Base-by-base conservation (phyloP, 2,797 vertebrate species). In the Bovichtus variegatus region DNA sequence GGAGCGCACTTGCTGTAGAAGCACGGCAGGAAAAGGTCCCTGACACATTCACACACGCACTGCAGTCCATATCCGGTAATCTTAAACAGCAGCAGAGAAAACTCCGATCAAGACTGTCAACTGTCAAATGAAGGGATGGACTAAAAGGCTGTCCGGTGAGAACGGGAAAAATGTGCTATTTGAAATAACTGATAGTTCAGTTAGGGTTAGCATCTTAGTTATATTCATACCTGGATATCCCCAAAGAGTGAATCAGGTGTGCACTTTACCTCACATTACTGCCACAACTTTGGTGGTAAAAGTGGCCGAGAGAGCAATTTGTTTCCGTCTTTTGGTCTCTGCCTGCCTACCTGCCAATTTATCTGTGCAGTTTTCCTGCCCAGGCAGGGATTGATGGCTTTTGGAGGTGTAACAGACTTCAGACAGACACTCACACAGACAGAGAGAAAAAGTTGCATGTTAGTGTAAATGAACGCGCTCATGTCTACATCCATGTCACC, bases 401-500 rank as follows among this genome's bases (percentile, higher is more conserved):
- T 47, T 40, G 43, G 50, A 43, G 54, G 50, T 61, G 57, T 75
- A 68, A 71, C 40, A 78, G 59, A 84, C 74, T 54, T 23, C n/a
- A 65, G 58, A 64, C 43, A 44, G 66, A 74, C 69, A 41, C 21
- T 34, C 31, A 36, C 49, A 50, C 55, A 41, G 27, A 67, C 36
- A 46, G 70, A 50, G 49, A 76, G 46, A 71, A 63, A 62, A 54
- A 78, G 67, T 72, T 49, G 72, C 82, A 81, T 75, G 64, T 78
- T 71, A 76, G 84, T 84, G 78, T 87, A 84, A 83, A 78, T 84
- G 76, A 89, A 81, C 83, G 61, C 47, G 29, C 79, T 68, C 85
- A 41, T 49, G 80, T 89, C 66, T 57, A 53, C 85, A 89, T 72
- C 80, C 74, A 72, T 83, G 84, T 89, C 67, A 66, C 36, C 3